These are phyloP conservation scores for Sterrhoptilus dennistouni DNA, from an alignment of 2,113 vertebrate genomes.

Conservation along the genomic window DNA sequence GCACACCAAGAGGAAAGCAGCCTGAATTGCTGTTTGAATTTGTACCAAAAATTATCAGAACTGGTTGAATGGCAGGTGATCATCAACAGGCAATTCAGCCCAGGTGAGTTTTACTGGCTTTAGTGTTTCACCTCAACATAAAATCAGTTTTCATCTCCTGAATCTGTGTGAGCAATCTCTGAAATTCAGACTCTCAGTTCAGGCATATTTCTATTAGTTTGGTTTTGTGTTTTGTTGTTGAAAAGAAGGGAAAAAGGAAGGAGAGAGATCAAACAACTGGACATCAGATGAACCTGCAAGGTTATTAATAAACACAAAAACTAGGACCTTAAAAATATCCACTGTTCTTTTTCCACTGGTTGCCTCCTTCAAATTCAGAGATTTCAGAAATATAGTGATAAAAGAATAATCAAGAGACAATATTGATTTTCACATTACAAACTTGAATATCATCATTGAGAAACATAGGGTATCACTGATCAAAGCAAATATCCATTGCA, in stretches of 20 bases:
- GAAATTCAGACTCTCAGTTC: not conserved
- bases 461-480: not conserved
- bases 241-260: not conserved
- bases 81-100: not conserved
- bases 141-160: not conserved
- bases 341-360: not conserved
- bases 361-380: not conserved
- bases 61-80: not conserved
- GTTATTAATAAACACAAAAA: not conserved
- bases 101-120: not conserved
- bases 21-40: not conserved
- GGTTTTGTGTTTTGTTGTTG: not conserved
- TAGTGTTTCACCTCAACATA: not conserved
- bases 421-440: not conserved
- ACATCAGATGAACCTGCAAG: not conserved
- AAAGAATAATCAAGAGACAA: not conserved
- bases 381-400: not conserved
- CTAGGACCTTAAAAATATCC: not conserved
- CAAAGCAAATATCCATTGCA: not conserved
- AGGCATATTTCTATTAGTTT: not conserved
- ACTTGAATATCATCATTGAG: not conserved
- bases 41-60: not conserved
- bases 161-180: not conserved
- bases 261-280: accelerated
- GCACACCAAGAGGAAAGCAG: not conserved